A percentile compares a stretch with the other conserved stretches of the same genome.
phyloP scores from a whole-genome alignment of 1,140 invertebrate genomes.

The Drosophila sucinea region DNA sequence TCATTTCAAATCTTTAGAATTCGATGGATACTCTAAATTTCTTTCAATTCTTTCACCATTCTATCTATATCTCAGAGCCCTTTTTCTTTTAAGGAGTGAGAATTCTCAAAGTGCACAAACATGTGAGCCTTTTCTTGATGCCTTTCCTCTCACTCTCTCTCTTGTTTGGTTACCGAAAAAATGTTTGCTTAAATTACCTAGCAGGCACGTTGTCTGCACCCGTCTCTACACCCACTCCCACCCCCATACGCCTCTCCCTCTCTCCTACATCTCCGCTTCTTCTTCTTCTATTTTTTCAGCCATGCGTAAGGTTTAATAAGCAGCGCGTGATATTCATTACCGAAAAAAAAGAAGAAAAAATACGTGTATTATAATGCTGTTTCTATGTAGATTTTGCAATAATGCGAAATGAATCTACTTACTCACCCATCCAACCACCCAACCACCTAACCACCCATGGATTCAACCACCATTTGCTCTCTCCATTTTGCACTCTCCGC shows the following conservation, averaged over 20 bases:
- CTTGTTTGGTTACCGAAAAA: slow-evolving; percentile 24
- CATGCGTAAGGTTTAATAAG: slow-evolving; percentile 72
- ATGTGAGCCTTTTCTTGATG: not conserved
- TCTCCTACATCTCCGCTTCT: not conserved
- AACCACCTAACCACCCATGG: slow-evolving; percentile 4
- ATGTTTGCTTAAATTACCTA: slow-evolving; percentile 64
- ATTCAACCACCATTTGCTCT: not conserved
- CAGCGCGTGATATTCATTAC: slow-evolving; percentile 78
- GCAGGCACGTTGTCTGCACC: slow-evolving; percentile 58
- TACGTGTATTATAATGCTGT: slow-evolving; percentile 41
- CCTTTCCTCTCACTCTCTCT: not conserved
- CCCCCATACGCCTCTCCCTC: not conserved
- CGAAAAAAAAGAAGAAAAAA: slow-evolving; percentile 24
- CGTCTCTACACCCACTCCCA: not conserved
- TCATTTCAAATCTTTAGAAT: too few species aligned
- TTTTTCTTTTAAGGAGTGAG: too few species aligned
- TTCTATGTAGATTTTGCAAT: slow-evolving; percentile 74
- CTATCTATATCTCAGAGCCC: too few species aligned
- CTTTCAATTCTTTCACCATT: too few species aligned
- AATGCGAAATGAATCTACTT: slow-evolving; percentile 72
- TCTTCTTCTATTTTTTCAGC: slow-evolving; percentile 49
- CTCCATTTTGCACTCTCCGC: not conserved
- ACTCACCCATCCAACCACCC: slow-evolving; percentile 26
- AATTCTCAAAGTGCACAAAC: slow-evolving; percentile 23
- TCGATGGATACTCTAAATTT: too few species aligned